Evolutionary conservation across 2,888 invertebrate genomes (phyloP).

Genomic region (Nomada ferruginata): DNA sequence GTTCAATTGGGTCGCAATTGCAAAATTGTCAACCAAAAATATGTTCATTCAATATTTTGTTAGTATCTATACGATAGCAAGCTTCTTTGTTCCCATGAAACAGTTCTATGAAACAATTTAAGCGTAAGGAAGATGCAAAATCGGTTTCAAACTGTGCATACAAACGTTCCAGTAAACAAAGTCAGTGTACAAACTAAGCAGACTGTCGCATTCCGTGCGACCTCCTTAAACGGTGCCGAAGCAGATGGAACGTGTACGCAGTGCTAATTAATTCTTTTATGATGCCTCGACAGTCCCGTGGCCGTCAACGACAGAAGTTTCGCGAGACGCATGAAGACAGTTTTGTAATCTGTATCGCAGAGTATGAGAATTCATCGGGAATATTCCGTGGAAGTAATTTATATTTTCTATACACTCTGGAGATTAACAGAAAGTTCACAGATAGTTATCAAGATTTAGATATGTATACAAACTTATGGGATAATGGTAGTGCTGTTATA

Average conservation of each 20-base stretch:
- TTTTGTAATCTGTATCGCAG: neutral
- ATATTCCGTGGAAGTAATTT: neutral
- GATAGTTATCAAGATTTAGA: too few relatives aligned
- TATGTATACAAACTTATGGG: too few relatives aligned
- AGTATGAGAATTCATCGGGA: too few relatives aligned
- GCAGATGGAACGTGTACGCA: slow-evolving; percentile 18
- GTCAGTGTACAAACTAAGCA: slow-evolving; percentile 7
- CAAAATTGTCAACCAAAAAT: too few relatives aligned
- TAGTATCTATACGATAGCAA: neutral
- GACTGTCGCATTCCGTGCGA: slow-evolving; percentile 32
- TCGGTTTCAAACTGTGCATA: slow-evolving; percentile 2
- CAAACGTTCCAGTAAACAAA: slow-evolving; percentile 3
- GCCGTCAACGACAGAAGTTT: neutral
- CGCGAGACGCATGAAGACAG: neutral
- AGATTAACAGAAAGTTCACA: too few relatives aligned
- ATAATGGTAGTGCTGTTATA: too few relatives aligned
- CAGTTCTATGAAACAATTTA: slow-evolving; percentile 16
- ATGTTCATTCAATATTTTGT: neutral
- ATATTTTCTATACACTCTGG: neutral
- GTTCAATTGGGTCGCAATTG: too few relatives aligned
- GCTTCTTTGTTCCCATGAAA: neutral
- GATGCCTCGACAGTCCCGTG: slow-evolving; percentile 20
- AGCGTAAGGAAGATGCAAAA: slow-evolving; percentile 7
- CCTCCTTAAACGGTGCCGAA: slow-evolving; percentile 41
- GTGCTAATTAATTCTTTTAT: slow-evolving; percentile 48